Percentiles rank a stretch among this genome's conserved stretches.
Conservation (phyloP, 2,888 invertebrate species). For the Trachelus iudaicus region DNA sequence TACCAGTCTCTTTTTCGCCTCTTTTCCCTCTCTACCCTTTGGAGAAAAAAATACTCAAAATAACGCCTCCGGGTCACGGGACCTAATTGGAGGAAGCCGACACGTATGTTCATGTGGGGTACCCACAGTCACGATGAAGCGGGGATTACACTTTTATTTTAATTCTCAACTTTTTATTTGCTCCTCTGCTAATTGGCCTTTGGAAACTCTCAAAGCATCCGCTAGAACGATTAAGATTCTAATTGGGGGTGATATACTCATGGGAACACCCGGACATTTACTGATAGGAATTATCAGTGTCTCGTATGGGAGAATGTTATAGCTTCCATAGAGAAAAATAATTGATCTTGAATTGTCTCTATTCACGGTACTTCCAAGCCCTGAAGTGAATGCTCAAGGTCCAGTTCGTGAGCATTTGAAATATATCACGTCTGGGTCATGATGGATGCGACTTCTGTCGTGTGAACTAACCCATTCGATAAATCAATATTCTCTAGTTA, state of each 20-base stretch:
- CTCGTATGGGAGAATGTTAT: background rate
- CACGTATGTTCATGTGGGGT: background rate
- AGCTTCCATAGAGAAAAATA: background rate
- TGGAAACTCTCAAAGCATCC: background rate
- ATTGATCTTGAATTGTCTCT: background rate
- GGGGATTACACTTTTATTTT: conserved; percentile 1
- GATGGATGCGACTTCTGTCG: background rate
- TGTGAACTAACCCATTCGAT: background rate
- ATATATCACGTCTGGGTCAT: too few species aligned
- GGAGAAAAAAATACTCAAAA: background rate
- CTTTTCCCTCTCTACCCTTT: background rate
- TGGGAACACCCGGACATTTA: background rate
- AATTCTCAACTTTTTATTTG: background rate
- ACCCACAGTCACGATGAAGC: background rate
- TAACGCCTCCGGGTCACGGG: conserved; percentile 2
- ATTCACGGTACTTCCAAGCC: background rate
- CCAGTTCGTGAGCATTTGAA: background rate
- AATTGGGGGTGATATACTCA: background rate
- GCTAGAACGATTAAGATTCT: background rate
- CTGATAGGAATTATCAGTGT: background rate
- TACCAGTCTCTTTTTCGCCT: background rate
- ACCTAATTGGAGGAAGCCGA: conserved; percentile 6
- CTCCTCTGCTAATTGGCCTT: background rate
- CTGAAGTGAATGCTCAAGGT: background rate
- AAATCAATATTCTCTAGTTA: background rate